A percentile compares a stretch with the other conserved stretches of the same genome.
Conservation (phyloP, 1,140 invertebrate species). For the Cheumatopsyche charites region DNA sequence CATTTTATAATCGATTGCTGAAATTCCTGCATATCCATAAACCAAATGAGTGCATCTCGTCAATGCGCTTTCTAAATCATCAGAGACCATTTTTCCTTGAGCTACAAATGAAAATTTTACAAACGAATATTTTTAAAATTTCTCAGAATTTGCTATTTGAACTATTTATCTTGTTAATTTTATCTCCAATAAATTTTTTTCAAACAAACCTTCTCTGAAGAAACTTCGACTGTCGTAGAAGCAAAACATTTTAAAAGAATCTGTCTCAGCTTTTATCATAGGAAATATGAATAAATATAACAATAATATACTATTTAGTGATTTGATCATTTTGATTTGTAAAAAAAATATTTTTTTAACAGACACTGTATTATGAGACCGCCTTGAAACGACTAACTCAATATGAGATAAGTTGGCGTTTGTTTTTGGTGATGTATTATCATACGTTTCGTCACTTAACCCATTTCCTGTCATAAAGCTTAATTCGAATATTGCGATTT, state of each 20-base stretch:
- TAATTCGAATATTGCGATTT: too few relatives aligned
- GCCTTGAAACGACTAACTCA: too few relatives aligned
- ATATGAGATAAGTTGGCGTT: too few relatives aligned
- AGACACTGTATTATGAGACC: too few relatives aligned
- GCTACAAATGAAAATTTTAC: constrained; percentile 60
- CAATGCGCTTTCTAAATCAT: constrained; percentile 74
- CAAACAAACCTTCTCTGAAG: not conserved
- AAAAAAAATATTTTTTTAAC: too few relatives aligned
- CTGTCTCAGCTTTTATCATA: too few relatives aligned
- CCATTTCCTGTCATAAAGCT: too few relatives aligned
- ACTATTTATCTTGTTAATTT: not conserved
- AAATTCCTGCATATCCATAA: constrained; percentile 85
- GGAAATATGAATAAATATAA: too few relatives aligned
- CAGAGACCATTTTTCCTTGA: constrained; percentile 75
- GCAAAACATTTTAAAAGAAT: not conserved
- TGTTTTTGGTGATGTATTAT: too few relatives aligned
- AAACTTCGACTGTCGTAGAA: constrained; percentile 11
- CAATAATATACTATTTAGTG: too few relatives aligned
- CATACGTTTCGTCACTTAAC: too few relatives aligned
- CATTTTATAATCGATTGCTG: constrained; percentile 71
- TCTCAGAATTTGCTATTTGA: not conserved
- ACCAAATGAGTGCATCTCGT: constrained; percentile 84
- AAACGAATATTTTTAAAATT: not conserved
- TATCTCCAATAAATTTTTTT: not conserved
- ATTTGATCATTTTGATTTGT: too few relatives aligned